These are phyloP conservation scores for Tragelaphus eurycerus DNA, from an alignment of 2,797 vertebrate genomes.

Conservation along the genomic window DNA sequence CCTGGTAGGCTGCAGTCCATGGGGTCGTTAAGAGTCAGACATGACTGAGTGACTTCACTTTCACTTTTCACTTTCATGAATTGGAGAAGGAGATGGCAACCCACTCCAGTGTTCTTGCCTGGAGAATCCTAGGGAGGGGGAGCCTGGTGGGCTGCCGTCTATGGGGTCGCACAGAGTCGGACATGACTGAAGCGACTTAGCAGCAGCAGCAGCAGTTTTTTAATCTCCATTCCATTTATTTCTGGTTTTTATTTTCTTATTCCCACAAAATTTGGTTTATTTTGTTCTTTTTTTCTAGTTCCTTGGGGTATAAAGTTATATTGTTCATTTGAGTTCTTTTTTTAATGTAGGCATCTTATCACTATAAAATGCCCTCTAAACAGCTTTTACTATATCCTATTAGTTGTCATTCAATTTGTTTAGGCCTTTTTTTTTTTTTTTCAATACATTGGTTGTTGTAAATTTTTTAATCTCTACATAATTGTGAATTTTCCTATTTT, in stretches of 20 bases:
- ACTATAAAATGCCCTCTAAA: background rate
- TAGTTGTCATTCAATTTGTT: background rate
- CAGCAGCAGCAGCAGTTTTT: background rate
- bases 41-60: no score
- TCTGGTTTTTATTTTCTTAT: background rate
- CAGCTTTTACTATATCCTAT: background rate
- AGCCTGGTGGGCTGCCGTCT: no score
- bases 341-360: background rate
- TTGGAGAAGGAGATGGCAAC: no score
- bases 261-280: background rate
- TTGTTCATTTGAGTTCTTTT: background rate
- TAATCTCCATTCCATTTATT: background rate
- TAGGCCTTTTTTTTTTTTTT: background rate
- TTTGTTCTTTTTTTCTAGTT: background rate
- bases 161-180: no score
- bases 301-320: background rate
- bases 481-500: background rate
- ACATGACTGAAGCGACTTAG: no score
- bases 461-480: background rate
- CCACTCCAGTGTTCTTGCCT: no score
- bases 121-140: no score
- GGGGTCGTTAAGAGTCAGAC: no score
- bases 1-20: no score
- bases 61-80: no score
- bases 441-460: background rate